A percentile compares a stretch with the other conserved stretches of the same genome.
phyloP scores from a whole-genome alignment of 2,113 vertebrate species.

The Rattus rattus region DNA sequence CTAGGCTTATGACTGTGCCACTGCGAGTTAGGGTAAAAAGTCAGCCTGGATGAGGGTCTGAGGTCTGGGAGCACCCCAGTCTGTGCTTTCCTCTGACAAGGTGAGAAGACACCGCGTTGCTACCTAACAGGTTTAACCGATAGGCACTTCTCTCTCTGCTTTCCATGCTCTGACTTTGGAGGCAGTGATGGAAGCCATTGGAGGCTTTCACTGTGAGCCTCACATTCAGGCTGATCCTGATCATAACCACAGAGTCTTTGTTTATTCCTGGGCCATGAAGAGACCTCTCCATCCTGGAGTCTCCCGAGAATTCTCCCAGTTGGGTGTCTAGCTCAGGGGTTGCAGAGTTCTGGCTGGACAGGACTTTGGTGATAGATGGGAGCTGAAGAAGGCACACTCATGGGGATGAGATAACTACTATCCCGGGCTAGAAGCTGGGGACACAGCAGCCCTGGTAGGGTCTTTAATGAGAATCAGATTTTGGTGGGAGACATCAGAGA shows the following conservation, averaged over 20 bases:
- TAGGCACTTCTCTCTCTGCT: neutral
- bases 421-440: conserved; percentile 68
- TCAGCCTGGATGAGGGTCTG: neutral
- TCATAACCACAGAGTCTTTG: neutral
- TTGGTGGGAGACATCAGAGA: conserved; percentile 64
- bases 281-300: neutral
- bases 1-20: neutral
- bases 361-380: conserved; percentile 29
- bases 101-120: neutral
- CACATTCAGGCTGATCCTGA: neutral
- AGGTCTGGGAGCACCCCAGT: neutral
- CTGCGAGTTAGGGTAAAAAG: neutral
- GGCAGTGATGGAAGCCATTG: neutral
- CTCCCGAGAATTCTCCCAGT: neutral
- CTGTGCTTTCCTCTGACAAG: neutral
- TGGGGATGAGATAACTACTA: neutral
- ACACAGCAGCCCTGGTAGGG: conserved; percentile 8
- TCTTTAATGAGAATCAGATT: conserved; percentile 1
- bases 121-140: neutral
- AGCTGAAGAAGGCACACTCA: neutral
- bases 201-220: conserved; percentile 36
- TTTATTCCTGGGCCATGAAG: neutral
- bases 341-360: conserved; percentile 60
- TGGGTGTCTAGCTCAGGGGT: neutral
- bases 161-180: neutral